A percentile compares a stretch with the other conserved stretches of the same genome.
Conservation (phyloP, 2,888 invertebrate genomes). For the Quadroppia sp. region DNA sequence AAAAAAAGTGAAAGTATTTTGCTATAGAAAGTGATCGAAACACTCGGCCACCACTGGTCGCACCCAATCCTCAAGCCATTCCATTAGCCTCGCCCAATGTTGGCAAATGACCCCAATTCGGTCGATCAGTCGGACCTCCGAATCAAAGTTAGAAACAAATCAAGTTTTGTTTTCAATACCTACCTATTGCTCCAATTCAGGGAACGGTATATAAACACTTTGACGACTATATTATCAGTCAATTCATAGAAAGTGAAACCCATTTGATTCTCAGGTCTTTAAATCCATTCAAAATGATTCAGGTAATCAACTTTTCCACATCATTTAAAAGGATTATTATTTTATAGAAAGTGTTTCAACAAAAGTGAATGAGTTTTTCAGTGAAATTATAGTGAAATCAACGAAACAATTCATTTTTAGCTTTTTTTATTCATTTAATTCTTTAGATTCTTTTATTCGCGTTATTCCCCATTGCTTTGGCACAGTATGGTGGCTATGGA, state of each 20-base stretch:
- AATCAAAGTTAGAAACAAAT: conserved; percentile 5
- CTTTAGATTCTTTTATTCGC: conserved; percentile 27
- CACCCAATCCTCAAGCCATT: conserved; percentile 29
- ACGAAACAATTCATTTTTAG: neutral
- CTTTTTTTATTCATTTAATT: neutral
- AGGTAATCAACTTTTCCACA: neutral
- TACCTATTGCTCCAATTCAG: neutral
- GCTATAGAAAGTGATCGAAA: neutral
- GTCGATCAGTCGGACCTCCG: conserved; percentile 31
- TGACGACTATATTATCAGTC: neutral
- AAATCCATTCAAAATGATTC: conserved; percentile 14
- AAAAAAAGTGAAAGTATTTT: conserved; percentile 3
- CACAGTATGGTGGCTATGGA: conserved; percentile 13
- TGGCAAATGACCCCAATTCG: conserved; percentile 26
- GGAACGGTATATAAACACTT: conserved; percentile 1
- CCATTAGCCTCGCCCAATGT: neutral
- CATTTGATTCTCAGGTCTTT: conserved; percentile 8
- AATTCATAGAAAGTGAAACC: conserved; percentile 22
- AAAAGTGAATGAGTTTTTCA: neutral
- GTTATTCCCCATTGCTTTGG: conserved; percentile 14
- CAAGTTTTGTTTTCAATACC: neutral
- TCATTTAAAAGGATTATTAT: neutral
- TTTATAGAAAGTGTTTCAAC: neutral
- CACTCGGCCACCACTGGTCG: conserved; percentile 19
- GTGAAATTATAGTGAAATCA: neutral